Percentiles rank a stretch among this genome's conserved stretches.
Conservation (phyloP, 2,888 invertebrate species). For the Uropetala carovei region DNA sequence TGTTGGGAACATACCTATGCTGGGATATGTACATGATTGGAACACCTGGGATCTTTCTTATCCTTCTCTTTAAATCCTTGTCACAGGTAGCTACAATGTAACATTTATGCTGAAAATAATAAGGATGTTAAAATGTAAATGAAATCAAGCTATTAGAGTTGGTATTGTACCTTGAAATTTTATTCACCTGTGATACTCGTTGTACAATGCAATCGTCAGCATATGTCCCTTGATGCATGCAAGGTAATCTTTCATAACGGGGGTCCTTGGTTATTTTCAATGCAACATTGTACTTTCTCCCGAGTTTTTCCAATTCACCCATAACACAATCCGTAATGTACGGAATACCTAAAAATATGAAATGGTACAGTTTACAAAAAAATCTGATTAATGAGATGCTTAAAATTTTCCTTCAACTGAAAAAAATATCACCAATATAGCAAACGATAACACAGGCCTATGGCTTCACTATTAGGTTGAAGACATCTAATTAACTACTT, state of each 20-base stretch:
- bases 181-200: constrained; percentile 88
- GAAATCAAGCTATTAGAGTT: constrained; percentile 51
- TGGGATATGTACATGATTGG: constrained; percentile 98
- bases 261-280: constrained; percentile 95
- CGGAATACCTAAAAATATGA: constrained; percentile 84
- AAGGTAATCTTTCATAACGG: constrained; percentile 93
- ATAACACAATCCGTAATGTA: constrained; percentile 99
- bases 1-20: constrained; percentile 78
- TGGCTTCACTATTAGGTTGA: too few relatives aligned
- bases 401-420: too few relatives aligned
- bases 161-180: not conserved
- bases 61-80: constrained; percentile 95
- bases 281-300: constrained; percentile 95
- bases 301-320: constrained; percentile 97
- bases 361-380: not conserved
- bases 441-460: too few relatives aligned
- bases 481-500: too few relatives aligned
- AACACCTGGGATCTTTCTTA: constrained; percentile 98
- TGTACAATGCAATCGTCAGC: constrained; percentile 99
- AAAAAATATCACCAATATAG: too few relatives aligned
- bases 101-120: constrained; percentile 90
- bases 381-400: too few relatives aligned
- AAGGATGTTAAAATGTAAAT: constrained; percentile 53
- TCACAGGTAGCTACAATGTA: constrained; percentile 99
- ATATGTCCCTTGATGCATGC: constrained; percentile 98